A percentile compares a stretch with the other conserved stretches of the same genome.
These are phyloP conservation scores for Benitochromis conjunctus DNA, from an alignment of 2,113 vertebrate genomes.

Conservation along the genomic window DNA sequence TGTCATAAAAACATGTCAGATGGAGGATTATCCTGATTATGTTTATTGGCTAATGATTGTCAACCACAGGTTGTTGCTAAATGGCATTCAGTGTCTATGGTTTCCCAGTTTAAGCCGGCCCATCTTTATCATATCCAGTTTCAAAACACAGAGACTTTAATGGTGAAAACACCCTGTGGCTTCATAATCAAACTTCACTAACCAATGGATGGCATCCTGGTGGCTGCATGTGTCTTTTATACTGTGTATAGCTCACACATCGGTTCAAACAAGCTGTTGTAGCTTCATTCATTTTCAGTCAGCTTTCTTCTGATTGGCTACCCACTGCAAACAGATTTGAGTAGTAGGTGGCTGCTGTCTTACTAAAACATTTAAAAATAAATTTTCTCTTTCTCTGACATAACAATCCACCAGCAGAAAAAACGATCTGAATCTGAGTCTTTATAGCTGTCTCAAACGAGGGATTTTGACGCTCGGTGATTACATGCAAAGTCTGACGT, in stretches of 20 bases:
- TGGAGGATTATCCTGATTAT: neutral
- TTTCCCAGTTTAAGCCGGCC: neutral
- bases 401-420: neutral
- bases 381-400: neutral
- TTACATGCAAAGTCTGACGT: neutral
- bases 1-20: neutral
- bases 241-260: neutral
- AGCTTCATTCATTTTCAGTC: neutral
- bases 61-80: neutral
- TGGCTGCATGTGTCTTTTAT: neutral
- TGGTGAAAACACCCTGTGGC: neutral
- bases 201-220: neutral
- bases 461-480: neutral
- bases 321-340: neutral
- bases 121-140: neutral
- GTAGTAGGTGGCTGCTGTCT: neutral
- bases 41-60: neutral
- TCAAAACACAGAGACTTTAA: neutral
- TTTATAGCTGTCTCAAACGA: neutral
- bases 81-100: accelerated
- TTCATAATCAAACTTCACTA: neutral
- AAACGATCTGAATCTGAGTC: neutral
- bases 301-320: neutral
- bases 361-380: neutral
- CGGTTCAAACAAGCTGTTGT: accelerated